These are phyloP conservation scores for Maccullochella peelii DNA, from an alignment of 2,113 vertebrate species.

Conservation along the genomic window DNA sequence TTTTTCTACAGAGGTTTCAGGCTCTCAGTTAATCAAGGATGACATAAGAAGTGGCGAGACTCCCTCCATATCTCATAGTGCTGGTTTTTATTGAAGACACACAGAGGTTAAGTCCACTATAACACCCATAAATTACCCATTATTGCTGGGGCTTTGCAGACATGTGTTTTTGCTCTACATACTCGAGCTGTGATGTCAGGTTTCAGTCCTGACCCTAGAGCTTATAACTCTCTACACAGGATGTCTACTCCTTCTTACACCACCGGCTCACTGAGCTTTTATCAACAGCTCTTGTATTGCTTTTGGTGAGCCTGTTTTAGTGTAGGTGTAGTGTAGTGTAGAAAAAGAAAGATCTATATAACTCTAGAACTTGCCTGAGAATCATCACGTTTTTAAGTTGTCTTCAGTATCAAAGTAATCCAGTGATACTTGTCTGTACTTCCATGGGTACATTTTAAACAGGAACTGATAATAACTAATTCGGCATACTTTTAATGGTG, in stretches of 20 bases:
- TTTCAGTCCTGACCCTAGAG: constrained; percentile 60
- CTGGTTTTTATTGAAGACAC: constrained; percentile 54
- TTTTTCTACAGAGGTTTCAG: constrained; percentile 39
- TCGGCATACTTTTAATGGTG: neutral
- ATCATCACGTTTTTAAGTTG: neutral
- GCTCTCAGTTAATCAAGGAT: constrained; percentile 32
- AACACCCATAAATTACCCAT: constrained; percentile 56
- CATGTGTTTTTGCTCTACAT: constrained; percentile 69
- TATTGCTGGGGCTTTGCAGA: constrained; percentile 53
- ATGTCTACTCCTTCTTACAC: constrained; percentile 32
- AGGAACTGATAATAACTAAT: neutral
- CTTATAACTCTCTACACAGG: constrained; percentile 61
- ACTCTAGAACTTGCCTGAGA: neutral
- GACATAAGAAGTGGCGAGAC: constrained; percentile 45
- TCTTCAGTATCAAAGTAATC: neutral
- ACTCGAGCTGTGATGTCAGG: constrained; percentile 74
- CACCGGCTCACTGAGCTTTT: constrained; percentile 8
- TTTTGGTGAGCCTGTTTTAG: neutral
- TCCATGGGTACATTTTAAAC: neutral
- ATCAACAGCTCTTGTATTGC: constrained; percentile 11
- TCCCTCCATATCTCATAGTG: constrained; percentile 39
- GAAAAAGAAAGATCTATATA: neutral
- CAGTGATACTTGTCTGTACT: neutral
- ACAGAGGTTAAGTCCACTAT: constrained; percentile 63
- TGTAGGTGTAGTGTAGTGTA: neutral